Percentiles rank a stretch among this genome's conserved stretches.
Conservation (phyloP, 2,888 invertebrate species). For the Ornithoptera priamus region DNA sequence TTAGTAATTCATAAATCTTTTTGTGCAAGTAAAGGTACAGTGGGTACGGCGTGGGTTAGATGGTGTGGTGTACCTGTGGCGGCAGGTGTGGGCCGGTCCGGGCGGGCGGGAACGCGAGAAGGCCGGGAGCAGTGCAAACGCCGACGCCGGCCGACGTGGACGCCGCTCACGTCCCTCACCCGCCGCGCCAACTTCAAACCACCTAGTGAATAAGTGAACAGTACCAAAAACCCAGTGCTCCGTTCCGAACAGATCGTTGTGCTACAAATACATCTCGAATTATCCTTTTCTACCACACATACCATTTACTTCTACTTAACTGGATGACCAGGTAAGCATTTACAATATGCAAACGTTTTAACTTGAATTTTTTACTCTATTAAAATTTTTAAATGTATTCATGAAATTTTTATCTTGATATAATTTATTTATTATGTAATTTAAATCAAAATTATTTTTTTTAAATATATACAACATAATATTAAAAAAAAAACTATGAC, state of each 20-base stretch:
- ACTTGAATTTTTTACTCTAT: neutral
- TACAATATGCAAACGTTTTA: neutral
- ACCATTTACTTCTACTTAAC: conserved; percentile 4
- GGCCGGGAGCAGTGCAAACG: conserved; percentile 65
- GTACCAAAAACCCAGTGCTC: conserved; percentile 33
- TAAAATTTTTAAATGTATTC: neutral
- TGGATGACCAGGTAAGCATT: conserved; percentile 18
- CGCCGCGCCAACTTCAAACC: conserved; percentile 33
- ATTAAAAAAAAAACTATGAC: too few species aligned
- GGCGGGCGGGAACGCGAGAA: conserved; percentile 55
- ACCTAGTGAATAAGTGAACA: conserved; percentile 50
- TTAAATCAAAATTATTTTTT: too few species aligned
- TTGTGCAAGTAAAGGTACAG: too few species aligned
- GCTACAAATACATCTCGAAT: conserved; percentile 23
- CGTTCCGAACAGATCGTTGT: conserved; percentile 27
- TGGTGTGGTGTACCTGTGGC: conserved; percentile 50
- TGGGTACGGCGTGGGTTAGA: too few species aligned
- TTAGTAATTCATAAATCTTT: too few species aligned
- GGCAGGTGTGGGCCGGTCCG: conserved; percentile 58
- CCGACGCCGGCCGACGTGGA: conserved; percentile 29
- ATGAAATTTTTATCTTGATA: too few species aligned
- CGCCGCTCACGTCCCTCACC: conserved; percentile 8
- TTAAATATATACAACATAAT: too few species aligned
- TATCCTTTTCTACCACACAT: conserved; percentile 22
- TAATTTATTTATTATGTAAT: too few species aligned